Evolutionary conservation across 2,888 invertebrate species (phyloP).

Genomic region (Zhuqinia jingwanae): DNA sequence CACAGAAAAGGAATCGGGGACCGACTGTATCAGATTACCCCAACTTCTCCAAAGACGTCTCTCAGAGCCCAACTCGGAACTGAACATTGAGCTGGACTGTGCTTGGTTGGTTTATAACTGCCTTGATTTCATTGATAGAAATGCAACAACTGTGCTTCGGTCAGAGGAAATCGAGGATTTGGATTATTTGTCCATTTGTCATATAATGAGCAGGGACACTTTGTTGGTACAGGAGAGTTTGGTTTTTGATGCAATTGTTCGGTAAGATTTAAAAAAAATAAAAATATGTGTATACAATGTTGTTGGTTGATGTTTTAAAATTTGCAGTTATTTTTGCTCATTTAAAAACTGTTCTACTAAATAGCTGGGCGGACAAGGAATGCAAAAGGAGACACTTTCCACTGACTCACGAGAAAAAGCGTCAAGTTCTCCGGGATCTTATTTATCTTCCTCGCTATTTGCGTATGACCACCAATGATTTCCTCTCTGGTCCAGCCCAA

Average conservation of each 20-base stretch:
- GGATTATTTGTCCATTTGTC: conserved; percentile 85
- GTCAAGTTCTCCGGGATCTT: conserved; percentile 83
- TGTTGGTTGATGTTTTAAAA: not conserved
- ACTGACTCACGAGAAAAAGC: conserved; percentile 83
- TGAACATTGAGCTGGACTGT: conserved; percentile 81
- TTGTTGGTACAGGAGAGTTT: conserved; percentile 85
- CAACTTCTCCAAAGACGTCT: conserved; percentile 51
- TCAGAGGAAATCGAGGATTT: conserved; percentile 85
- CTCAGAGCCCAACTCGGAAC: conserved; percentile 52
- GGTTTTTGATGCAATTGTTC: conserved; percentile 74
- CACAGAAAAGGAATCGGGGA: conserved; percentile 29
- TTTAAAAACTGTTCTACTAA: not conserved
- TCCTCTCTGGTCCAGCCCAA: conserved; percentile 71
- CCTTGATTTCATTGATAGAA: conserved; percentile 84
- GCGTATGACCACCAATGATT: conserved; percentile 82
- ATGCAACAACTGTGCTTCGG: conserved; percentile 83
- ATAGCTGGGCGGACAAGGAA: conserved; percentile 83
- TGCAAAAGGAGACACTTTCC: conserved; percentile 83
- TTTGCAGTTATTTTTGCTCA: not conserved
- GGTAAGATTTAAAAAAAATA: conserved; percentile 56
- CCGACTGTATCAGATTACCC: conserved; percentile 53
- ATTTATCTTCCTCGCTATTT: conserved; percentile 86
- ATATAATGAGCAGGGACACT: conserved; percentile 86
- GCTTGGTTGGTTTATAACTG: conserved; percentile 86
- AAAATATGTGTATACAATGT: not conserved